These are phyloP conservation scores for Drosophila hydei DNA, from an alignment of 1,140 invertebrate species.

Conservation along the genomic window DNA sequence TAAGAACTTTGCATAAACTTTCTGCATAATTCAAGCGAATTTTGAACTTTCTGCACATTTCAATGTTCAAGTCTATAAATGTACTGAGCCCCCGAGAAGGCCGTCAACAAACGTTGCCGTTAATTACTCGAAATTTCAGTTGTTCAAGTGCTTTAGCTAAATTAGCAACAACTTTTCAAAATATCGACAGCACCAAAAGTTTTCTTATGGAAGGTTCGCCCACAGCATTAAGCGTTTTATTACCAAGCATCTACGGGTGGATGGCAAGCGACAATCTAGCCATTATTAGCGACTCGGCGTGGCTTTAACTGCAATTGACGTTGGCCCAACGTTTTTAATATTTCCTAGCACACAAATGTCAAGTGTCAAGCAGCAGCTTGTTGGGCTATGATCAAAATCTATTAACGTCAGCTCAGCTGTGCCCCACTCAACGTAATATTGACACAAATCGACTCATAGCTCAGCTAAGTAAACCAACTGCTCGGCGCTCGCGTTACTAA, in stretches of 20 bases:
- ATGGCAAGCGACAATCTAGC: conserved; percentile 38
- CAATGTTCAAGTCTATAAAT: conserved; percentile 61
- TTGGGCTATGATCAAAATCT: conserved; percentile 38
- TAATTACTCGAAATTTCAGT: conserved; percentile 74
- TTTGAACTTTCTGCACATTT: conserved; percentile 29
- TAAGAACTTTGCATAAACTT: conserved; percentile 48
- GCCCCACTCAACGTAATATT: conserved; percentile 50
- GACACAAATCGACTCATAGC: conserved; percentile 41
- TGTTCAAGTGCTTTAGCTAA: conserved; percentile 64
- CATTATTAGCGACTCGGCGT: conserved; percentile 20
- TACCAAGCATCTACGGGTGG: conserved; percentile 22
- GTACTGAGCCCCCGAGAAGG: conserved; percentile 14
- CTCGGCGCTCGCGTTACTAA: conserved; percentile 32
- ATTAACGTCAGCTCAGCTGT: conserved; percentile 33
- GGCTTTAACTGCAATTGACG: conserved; percentile 61
- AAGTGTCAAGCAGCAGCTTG: conserved; percentile 15
- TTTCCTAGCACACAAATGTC: conserved; percentile 37
- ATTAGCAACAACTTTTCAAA: conserved; percentile 73
- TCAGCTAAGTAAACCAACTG: conserved; percentile 24
- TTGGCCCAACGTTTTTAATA: conserved; percentile 17
- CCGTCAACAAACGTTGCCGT: conserved; percentile 54
- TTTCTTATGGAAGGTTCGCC: conserved; percentile 27
- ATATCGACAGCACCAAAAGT: conserved; percentile 66
- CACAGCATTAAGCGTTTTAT: conserved; percentile 68
- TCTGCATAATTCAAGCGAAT: conserved; percentile 60